These are phyloP conservation scores for Zoanthus sociatus DNA, from an alignment of 92 coral and sea anemone genomes.

Conservation along the genomic window DNA sequence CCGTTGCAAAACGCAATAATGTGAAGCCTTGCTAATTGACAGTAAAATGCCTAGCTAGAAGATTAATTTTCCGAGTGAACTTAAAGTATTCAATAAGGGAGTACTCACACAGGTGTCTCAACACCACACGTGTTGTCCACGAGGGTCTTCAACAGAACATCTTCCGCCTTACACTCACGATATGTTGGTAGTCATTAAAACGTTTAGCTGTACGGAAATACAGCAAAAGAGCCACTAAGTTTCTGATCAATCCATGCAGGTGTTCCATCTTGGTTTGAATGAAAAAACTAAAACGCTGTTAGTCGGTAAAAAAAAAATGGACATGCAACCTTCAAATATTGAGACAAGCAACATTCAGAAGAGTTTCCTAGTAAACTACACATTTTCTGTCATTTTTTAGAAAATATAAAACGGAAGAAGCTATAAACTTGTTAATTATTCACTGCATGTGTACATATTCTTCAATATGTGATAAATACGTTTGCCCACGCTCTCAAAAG, in stretches of 20 bases:
- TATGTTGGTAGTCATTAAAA: slow-evolving; percentile 10
- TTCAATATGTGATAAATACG: slow-evolving; percentile 23
- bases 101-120: slow-evolving; percentile 15
- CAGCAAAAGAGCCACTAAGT: slow-evolving; percentile 19
- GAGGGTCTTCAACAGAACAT: slow-evolving; percentile 15
- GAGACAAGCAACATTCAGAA: background rate
- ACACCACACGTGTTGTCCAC: slow-evolving; percentile 40
- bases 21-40: slow-evolving; percentile 13
- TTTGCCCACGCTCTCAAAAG: slow-evolving; percentile 10
- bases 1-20: background rate
- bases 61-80: slow-evolving; percentile 27
- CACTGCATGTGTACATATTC: slow-evolving; percentile 22
- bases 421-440: background rate
- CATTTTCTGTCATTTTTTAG: background rate
- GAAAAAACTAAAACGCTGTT: background rate
- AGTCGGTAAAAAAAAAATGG: background rate
- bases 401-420: background rate
- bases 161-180: slow-evolving; percentile 27
- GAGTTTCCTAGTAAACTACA: background rate
- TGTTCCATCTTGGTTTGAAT: background rate
- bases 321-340: background rate
- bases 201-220: slow-evolving; percentile 17
- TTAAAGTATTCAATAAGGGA: background rate
- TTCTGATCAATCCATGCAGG: slow-evolving; percentile 13
- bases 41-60: slow-evolving; percentile 7